These are phyloP conservation scores for Poeciliopsis prolifica DNA, from an alignment of 2,113 vertebrate genomes.

Conservation along the genomic window DNA sequence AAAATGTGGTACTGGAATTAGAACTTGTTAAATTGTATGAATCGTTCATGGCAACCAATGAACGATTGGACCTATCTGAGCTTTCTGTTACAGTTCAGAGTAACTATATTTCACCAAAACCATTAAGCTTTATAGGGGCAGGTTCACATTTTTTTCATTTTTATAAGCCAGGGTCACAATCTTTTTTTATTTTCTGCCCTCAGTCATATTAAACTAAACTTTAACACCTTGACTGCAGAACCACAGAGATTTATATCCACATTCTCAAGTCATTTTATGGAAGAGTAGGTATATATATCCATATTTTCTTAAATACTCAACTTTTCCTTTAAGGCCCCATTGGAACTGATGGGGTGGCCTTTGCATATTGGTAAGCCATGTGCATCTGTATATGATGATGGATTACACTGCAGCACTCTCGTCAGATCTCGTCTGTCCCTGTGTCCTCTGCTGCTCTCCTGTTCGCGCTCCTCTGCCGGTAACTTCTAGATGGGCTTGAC, in stretches of 20 bases:
- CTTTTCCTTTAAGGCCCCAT: constrained; percentile 13
- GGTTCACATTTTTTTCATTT: background rate
- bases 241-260: constrained; percentile 15
- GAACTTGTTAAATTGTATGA: background rate
- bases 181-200: background rate
- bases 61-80: background rate
- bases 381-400: constrained; percentile 48
- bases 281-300: background rate
- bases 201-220: background rate
- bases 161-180: background rate
- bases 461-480: background rate
- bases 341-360: constrained; percentile 15
- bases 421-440: constrained; percentile 18
- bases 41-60: background rate
- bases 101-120: background rate
- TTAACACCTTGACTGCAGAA: constrained; percentile 3
- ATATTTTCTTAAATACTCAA: constrained; percentile 4
- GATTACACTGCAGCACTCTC: constrained; percentile 43
- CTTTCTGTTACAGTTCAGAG: background rate
- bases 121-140: background rate
- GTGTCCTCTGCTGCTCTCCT: constrained; percentile 12
- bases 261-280: background rate
- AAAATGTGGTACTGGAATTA: background rate
- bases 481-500: constrained; percentile 10
- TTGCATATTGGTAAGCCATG: constrained; percentile 21